Evolutionary conservation across 2,888 invertebrate genomes (phyloP), one percentile per base, ranked within the genome.

Genomic region (Drymonia ruficornis): DNA sequence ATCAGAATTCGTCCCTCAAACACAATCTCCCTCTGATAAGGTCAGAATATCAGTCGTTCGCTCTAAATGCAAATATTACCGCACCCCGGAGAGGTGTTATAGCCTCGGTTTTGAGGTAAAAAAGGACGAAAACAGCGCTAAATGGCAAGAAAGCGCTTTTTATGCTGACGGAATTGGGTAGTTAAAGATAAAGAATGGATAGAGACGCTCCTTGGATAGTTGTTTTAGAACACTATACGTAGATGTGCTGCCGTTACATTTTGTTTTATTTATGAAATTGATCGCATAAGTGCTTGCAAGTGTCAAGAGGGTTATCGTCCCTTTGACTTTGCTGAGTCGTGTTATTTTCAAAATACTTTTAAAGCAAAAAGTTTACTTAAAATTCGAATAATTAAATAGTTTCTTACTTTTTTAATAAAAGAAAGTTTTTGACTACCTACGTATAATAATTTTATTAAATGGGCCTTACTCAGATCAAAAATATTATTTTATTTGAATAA

Each of bases 11-110:
- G 81, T 81, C 83, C 86, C 84, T 84, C 82, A 85, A 86, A 87
- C 84, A 86, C 88, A 87, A 89, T 90, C 89, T 89, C 80, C 81
- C 75, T 74, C 83, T 84, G 91, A 91, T 90, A 90, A 91, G 88
- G 89, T 89, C 88, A 85, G 82, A 84, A 88, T 89, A 89, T 88
- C 89, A 88, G 85, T 86, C 86, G 87, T 87, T 90, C 91, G 89
- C 84, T 91, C 89, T 91, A 91, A 91, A 91, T 91, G 91, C 91
- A 90, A 91, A 91, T 91, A 89, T 86, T 81, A 91, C 87, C 83
- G 89, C 83, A 80, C 91, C 89, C 90, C 60, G 65, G 91, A 89
- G 91, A 87, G 89, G 89, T 87, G 86, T 89, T 89, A 89, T 84
- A 81, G 86, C 86, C 78, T 83, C 83, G 86, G 86, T 87, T 88